A percentile compares a stretch with the other conserved stretches of the same genome.
Evolutionary conservation across 2,797 vertebrate species (phyloP).

Genomic region (Borostomias antarcticus): DNA sequence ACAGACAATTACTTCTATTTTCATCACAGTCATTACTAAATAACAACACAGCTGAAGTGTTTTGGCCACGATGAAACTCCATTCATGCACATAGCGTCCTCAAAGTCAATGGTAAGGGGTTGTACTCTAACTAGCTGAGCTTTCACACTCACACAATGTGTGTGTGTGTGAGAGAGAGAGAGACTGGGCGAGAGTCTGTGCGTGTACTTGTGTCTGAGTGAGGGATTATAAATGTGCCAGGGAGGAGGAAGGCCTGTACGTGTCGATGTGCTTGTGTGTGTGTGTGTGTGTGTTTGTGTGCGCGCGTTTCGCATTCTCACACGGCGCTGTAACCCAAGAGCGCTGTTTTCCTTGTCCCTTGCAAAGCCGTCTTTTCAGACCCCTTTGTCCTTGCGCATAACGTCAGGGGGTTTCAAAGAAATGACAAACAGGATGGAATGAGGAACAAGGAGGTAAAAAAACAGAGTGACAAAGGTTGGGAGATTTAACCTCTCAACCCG

Average conservation of each 20-base stretch:
- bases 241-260: background rate
- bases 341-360: conserved; percentile 30
- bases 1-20: conserved; percentile 7
- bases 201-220: conserved; percentile 9
- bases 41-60: conserved; percentile 3
- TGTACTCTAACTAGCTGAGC: background rate
- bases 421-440: conserved; percentile 44
- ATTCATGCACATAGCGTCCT: background rate
- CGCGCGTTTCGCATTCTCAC: conserved; percentile 20
- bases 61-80: background rate
- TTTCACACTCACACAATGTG: background rate
- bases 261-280: background rate
- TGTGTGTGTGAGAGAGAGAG: background rate
- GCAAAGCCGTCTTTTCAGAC: conserved; percentile 19
- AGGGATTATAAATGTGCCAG: background rate
- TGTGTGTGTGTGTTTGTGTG: background rate
- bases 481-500: background rate
- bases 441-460: conserved; percentile 31
- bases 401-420: conserved; percentile 40
- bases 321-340: conserved; percentile 29
- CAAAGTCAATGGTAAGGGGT: background rate
- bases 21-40: conserved; percentile 1
- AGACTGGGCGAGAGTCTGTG: background rate
- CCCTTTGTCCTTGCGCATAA: conserved; percentile 36
- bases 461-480: background rate